These are phyloP conservation scores for Bombus breviceps DNA, from an alignment of 1,140 invertebrate genomes.

Conservation along the genomic window DNA sequence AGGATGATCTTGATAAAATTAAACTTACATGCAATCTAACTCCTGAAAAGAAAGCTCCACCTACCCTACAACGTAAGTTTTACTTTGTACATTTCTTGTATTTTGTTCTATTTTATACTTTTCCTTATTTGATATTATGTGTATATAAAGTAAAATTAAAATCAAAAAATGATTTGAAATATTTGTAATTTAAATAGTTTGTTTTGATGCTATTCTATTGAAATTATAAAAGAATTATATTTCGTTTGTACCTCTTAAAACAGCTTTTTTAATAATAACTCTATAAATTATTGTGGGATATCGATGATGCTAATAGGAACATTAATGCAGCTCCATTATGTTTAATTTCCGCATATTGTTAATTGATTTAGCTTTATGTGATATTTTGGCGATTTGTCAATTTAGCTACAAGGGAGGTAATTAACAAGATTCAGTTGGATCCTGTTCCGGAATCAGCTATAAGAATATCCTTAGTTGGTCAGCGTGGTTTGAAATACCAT, in stretches of 20 bases:
- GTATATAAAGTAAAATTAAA: slow-evolving; percentile 1
- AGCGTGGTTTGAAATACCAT: slow-evolving; percentile 75
- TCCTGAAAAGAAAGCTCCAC: slow-evolving; percentile 46
- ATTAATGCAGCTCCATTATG: slow-evolving; percentile 45
- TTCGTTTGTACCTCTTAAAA: background rate
- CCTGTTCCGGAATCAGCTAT: slow-evolving; percentile 71
- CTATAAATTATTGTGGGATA: slow-evolving; percentile 46
- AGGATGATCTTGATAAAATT: slow-evolving; percentile 71
- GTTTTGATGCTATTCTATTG: background rate
- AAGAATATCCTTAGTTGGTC: slow-evolving; percentile 71
- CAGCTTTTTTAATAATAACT: background rate
- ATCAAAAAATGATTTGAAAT: background rate
- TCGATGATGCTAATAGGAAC: slow-evolving; percentile 17
- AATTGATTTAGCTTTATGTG: slow-evolving; percentile 55
- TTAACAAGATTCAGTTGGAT: slow-evolving; percentile 74
- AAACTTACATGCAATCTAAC: slow-evolving; percentile 65
- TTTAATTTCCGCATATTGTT: slow-evolving; percentile 39
- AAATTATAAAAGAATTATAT: background rate
- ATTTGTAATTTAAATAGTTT: slow-evolving; percentile 13
- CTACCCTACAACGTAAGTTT: slow-evolving; percentile 65
- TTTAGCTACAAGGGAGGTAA: slow-evolving; percentile 70
- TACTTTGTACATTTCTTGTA: background rate
- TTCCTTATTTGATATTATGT: slow-evolving; percentile 8
- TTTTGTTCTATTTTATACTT: slow-evolving; percentile 36
- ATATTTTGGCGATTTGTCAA: slow-evolving; percentile 71